Evolutionary conservation across 2,113 vertebrate genomes (phyloP), one percentile per base, ranked within the genome.

Genomic region (Willisornis vidua): DNA sequence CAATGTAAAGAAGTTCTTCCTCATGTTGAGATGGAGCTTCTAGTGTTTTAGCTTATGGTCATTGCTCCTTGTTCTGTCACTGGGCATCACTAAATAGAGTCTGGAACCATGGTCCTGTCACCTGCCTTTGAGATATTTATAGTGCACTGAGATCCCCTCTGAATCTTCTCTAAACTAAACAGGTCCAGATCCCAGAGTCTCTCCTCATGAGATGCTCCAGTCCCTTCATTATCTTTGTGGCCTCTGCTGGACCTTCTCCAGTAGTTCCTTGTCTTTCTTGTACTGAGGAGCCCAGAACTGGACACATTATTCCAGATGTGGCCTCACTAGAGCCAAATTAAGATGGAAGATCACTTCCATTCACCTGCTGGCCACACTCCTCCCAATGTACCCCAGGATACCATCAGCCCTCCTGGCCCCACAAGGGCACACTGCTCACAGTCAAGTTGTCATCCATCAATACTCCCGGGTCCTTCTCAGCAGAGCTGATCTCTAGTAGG

Each of bases 31-130:
- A 37, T 22, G 37, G 41, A 43, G 31, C 45, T 35, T 22, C 62
- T 65, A 41, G 24, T 58, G 17, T 16, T 80, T 41, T 19, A 29
- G 31, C 25, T 86, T 59, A 77, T 31, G 31, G 49, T 33, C 3
- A 5, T 6, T 43, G 22, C 20, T 76, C 11, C 1, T 4, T 35
- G 9, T 43, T 25, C 26, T 67, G 25, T 18, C 0, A 0, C 37
- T 45, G 48, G 37, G 45, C 54, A 26, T 11, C 62, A 43, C 31
- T 29, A 17, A 31, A 58, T 58, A 63, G 37, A 20, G 8, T 24
- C 25, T 59, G 45, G 52, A 19, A 49, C 25, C 31, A 25, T 37
- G 17, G 31, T 68, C 37, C 14, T 22, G 37, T 25, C 17, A 31
- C 22, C 17, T 22, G 22, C 62, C 62, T 43, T 14, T 43, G 19